Conservation (phyloP, 2,113 vertebrate genomes). For the Burhinus bistriatus region DNA sequence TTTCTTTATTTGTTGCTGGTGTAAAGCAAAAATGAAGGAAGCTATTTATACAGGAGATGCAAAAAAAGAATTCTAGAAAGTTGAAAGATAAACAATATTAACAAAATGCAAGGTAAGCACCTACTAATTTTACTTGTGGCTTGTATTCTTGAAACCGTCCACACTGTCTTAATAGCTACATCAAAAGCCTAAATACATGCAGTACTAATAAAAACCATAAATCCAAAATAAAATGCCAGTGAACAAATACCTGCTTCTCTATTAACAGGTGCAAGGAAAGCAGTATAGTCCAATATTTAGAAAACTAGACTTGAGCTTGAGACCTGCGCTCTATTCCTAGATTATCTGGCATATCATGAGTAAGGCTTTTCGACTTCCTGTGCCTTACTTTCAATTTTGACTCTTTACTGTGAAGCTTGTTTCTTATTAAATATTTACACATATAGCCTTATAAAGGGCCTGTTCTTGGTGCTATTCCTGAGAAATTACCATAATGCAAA, state of each 20-base stretch:
- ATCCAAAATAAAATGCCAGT: background rate
- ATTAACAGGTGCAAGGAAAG: background rate
- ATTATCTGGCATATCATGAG: background rate
- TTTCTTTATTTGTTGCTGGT: background rate
- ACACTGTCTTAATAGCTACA: background rate
- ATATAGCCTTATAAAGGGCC: background rate
- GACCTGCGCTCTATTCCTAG: background rate
- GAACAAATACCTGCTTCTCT: background rate
- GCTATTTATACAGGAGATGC: background rate
- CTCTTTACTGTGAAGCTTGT: background rate
- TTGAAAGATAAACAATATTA: background rate
- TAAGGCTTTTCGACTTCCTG: constrained; percentile 44
- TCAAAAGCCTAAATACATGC: background rate
- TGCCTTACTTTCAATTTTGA: background rate
- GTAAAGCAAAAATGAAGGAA: background rate
- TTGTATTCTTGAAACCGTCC: background rate
- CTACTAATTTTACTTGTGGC: background rate
- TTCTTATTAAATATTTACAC: background rate
- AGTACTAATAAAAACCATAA: background rate
- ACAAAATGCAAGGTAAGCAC: background rate
- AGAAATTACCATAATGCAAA: background rate
- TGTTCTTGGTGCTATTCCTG: background rate
- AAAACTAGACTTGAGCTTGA: background rate
- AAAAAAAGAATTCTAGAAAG: background rate
- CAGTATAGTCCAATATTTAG: background rate